Percentiles rank a stretch among this genome's conserved stretches.
Evolutionary conservation across 2,888 invertebrate genomes (phyloP).

Genomic region (Pyrocoelia pectoralis): DNA sequence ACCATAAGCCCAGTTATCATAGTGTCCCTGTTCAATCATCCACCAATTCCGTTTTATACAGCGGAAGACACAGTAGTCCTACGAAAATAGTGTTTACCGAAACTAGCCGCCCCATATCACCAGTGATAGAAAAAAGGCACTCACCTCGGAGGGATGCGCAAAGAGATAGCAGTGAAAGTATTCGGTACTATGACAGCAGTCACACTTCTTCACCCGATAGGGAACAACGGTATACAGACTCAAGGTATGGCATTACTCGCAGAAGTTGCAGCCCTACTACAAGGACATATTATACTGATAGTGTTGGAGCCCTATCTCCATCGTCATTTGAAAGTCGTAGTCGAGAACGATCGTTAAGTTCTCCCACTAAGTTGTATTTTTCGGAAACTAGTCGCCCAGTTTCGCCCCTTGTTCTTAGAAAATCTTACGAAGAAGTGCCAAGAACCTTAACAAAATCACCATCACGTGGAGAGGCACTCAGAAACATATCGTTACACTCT

Average conservation of each 20-base stretch:
- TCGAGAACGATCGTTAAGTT: conserved; percentile 12
- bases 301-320: background rate
- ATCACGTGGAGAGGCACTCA: conserved; percentile 36
- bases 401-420: conserved; percentile 41
- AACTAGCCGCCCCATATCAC: conserved; percentile 11
- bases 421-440: background rate
- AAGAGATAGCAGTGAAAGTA: background rate
- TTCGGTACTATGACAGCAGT: background rate
- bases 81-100: conserved; percentile 8
- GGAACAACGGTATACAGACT: background rate
- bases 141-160: background rate
- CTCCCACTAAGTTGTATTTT: conserved; percentile 28
- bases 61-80: background rate
- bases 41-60: background rate
- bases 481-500: conserved; percentile 55
- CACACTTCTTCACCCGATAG: background rate
- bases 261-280: conserved; percentile 10
- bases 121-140: background rate
- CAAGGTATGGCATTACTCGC: too few species aligned
- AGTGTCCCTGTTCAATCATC: background rate
- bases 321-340: background rate
- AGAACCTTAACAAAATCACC: too few species aligned
- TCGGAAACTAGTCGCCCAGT: conserved; percentile 43
- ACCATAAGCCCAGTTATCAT: background rate
- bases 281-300: conserved; percentile 15